Percentiles rank a stretch among this genome's conserved stretches.
Evolutionary conservation across 2,797 vertebrate species (phyloP).

Genomic region (Decapterus maruadsi): DNA sequence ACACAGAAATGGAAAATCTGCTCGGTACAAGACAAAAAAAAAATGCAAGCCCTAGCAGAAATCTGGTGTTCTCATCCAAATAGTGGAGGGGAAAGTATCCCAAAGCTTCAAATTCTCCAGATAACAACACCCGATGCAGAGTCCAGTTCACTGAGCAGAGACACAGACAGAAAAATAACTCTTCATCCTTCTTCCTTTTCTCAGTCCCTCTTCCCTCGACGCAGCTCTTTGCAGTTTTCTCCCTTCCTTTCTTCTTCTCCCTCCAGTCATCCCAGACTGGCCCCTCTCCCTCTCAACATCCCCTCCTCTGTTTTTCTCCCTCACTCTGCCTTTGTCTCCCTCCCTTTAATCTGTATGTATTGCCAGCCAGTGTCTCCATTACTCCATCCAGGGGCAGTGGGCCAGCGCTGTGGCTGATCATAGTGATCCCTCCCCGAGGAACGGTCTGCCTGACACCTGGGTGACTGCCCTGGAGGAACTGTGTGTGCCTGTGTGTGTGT

Average conservation of each 20-base stretch:
- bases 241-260: background rate
- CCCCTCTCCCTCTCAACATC: constrained; percentile 21
- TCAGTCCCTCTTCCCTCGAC: background rate
- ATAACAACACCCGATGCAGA: constrained; percentile 21
- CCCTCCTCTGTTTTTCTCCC: constrained; percentile 9
- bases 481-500: constrained; percentile 14
- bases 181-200: constrained; percentile 5
- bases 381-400: constrained; percentile 54
- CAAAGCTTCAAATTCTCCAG: constrained; percentile 14
- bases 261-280: constrained; percentile 33
- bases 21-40: background rate
- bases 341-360: constrained; percentile 68
- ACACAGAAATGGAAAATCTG: constrained; percentile 3
- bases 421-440: constrained; percentile 73
- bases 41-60: constrained; percentile 3
- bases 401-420: constrained; percentile 74
- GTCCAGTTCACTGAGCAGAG: constrained; percentile 17
- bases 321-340: constrained; percentile 49
- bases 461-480: constrained; percentile 63
- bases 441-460: constrained; percentile 70
- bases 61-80: constrained; percentile 25
- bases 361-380: constrained; percentile 64
- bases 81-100: background rate
- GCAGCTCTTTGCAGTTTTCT: background rate
- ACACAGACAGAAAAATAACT: background rate